These are phyloP conservation scores for Cephus pulcher DNA, from an alignment of 2,888 invertebrate genomes.

Conservation along the genomic window DNA sequence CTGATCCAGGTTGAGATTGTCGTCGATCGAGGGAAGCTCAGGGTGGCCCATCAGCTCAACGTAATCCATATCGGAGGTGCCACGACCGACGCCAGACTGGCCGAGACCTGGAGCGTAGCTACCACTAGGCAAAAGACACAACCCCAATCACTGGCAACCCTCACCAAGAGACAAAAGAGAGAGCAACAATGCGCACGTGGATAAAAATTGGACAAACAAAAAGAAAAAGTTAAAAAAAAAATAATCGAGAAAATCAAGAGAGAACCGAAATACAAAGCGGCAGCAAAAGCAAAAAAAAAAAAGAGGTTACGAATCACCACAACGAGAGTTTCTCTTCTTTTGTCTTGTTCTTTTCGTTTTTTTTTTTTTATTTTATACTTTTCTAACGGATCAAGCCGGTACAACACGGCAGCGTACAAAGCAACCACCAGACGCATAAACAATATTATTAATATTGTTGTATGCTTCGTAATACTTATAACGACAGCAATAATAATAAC, in stretches of 20 bases:
- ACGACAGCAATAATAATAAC: neutral
- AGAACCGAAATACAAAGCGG: neutral
- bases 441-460: neutral
- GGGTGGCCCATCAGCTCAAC: conserved; percentile 57
- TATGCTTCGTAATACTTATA: neutral
- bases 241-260: neutral
- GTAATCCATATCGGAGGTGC: conserved; percentile 62
- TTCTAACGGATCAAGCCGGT: conserved; percentile 58
- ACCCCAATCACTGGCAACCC: conserved; percentile 66
- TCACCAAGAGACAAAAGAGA: conserved; percentile 21
- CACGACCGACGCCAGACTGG: conserved; percentile 58
- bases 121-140: conserved; percentile 60
- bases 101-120: conserved; percentile 65
- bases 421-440: conserved; percentile 45
- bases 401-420: conserved; percentile 57
- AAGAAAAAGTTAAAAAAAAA: neutral
- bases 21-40: conserved; percentile 59
- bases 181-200: neutral
- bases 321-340: conserved; percentile 1
- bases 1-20: conserved; percentile 63
- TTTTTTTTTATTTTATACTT: conserved; percentile 8
- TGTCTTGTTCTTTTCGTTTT: conserved; percentile 8
- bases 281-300: neutral
- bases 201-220: neutral
- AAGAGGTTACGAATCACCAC: neutral